These are phyloP conservation scores for Ethmia dodecea DNA, from an alignment of 2,888 invertebrate genomes.

Conservation along the genomic window DNA sequence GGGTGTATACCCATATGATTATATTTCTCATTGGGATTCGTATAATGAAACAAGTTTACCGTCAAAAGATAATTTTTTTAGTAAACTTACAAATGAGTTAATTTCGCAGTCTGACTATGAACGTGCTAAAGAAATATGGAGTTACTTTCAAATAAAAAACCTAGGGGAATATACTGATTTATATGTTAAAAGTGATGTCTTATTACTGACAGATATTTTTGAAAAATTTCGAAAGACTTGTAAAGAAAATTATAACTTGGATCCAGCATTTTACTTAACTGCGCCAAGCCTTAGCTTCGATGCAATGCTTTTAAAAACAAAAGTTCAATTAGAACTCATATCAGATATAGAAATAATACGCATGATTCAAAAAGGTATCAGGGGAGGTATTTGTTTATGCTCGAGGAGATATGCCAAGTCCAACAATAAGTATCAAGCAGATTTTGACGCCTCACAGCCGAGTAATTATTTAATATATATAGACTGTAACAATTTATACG, in stretches of 20 bases:
- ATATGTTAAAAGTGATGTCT: conserved; percentile 23
- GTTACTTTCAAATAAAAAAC: conserved; percentile 15
- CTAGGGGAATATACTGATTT: conserved; percentile 23
- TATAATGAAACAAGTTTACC: conserved; percentile 15
- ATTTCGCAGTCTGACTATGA: conserved; percentile 6
- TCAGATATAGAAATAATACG: conserved; percentile 1
- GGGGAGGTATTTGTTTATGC: conserved; percentile 4
- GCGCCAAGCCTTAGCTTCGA: conserved; percentile 5
- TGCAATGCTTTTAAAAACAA: conserved; percentile 5
- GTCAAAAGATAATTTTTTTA: conserved; percentile 13
- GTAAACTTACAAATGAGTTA: conserved; percentile 7
- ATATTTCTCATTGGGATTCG: conserved; percentile 13
- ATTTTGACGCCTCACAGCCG: background rate
- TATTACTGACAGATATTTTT: conserved; percentile 25
- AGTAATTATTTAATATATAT: background rate
- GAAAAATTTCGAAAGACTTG: conserved; percentile 12
- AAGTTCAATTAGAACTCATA: conserved; percentile 2
- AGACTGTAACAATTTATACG: background rate
- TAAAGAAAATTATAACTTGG: background rate
- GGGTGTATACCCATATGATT: conserved; percentile 19
- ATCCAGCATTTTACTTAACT: conserved; percentile 2
- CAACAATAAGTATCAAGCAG: conserved; percentile 3
- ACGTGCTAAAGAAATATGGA: conserved; percentile 16
- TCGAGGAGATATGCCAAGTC: background rate
- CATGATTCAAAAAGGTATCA: conserved; percentile 3